These are phyloP conservation scores for Enteromius treurensis DNA, from an alignment of 2,797 vertebrate species.

Conservation along the genomic window DNA sequence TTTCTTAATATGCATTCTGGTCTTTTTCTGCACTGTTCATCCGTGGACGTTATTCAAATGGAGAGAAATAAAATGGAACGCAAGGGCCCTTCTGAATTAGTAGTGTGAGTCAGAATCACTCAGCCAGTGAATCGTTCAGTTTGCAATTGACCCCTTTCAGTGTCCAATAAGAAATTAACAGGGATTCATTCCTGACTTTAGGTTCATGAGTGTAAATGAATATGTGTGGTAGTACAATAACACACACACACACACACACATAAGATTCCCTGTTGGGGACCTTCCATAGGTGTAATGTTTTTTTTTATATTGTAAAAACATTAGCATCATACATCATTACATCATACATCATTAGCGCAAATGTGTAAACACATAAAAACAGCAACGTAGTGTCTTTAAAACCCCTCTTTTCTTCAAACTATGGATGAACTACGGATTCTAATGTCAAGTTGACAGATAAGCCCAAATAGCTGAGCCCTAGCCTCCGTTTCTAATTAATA, in stretches of 20 bases:
- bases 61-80: background rate
- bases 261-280: no score
- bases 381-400: background rate
- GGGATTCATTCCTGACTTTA: background rate
- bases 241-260: background rate
- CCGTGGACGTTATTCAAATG: background rate
- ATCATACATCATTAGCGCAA: no score
- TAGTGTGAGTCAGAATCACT: background rate
- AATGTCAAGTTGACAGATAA: background rate
- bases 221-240: background rate
- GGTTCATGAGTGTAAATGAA: background rate
- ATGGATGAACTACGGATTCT: background rate
- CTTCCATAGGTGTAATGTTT: no score
- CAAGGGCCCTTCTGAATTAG: background rate
- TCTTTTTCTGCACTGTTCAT: conserved; percentile 21
- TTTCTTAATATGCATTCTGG: conserved; percentile 24
- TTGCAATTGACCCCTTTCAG: background rate
- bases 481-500: background rate
- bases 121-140: background rate
- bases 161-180: background rate
- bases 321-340: no score
- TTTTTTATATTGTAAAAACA: no score
- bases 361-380: no score
- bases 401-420: background rate
- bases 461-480: background rate